phyloP scores from a whole-genome alignment of 2,113 vertebrate genomes.

The Guaruba guarouba region DNA sequence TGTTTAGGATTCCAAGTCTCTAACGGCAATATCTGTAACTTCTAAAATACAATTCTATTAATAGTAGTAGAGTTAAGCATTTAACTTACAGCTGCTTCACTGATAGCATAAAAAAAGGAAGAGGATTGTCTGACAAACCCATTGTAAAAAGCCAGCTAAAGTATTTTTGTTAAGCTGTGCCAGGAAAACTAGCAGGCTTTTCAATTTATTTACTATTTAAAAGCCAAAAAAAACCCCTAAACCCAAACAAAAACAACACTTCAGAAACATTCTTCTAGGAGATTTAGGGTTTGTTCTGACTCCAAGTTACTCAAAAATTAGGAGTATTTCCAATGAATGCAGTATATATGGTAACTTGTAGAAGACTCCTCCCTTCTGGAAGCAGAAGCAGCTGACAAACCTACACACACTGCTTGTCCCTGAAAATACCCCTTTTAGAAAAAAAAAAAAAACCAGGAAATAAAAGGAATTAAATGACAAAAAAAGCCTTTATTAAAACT shows the following conservation, averaged over 20 bases:
- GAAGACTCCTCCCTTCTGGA: background rate
- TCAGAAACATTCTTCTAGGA: background rate
- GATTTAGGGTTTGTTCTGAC: background rate
- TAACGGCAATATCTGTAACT: background rate
- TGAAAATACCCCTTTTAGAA: background rate
- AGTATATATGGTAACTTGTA: background rate
- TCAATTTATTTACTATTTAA: background rate
- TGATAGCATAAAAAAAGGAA: background rate
- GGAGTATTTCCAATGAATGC: background rate
- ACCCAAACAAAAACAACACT: background rate
- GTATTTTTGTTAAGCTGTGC: background rate
- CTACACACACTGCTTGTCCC: background rate
- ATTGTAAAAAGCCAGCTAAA: background rate
- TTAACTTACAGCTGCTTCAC: background rate
- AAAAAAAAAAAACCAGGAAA: background rate
- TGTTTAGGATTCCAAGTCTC: background rate
- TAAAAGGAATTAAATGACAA: background rate
- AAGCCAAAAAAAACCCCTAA: background rate
- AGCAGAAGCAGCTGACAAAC: background rate
- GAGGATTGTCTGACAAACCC: background rate
- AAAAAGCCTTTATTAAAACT: conserved; percentile 31
- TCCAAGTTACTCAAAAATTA: background rate
- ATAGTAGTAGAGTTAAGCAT: background rate
- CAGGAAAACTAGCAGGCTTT: background rate
- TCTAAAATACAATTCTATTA: background rate